Conservation (phyloP, 2,888 invertebrate genomes). For the Hemicrepidius hirtus region DNA sequence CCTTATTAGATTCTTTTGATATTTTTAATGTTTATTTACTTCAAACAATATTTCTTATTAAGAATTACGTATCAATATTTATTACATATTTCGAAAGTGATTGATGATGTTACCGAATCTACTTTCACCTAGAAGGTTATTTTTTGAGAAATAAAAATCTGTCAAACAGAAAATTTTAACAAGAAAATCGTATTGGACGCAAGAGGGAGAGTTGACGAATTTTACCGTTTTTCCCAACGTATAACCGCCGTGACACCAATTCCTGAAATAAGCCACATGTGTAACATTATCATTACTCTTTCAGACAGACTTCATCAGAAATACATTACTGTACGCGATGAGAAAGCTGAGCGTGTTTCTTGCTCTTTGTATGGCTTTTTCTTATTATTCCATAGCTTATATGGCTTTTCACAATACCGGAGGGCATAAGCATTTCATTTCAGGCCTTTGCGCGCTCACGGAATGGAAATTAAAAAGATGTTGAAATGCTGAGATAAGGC, state of each 20-base stretch:
- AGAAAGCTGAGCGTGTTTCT: slow-evolving; percentile 52
- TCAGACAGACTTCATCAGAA: slow-evolving; percentile 58
- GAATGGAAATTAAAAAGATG: slow-evolving; percentile 40
- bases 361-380: slow-evolving; percentile 39
- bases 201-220: slow-evolving; percentile 23
- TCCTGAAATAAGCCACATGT: slow-evolving; percentile 59
- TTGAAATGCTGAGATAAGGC: slow-evolving; percentile 24
- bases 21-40: no score
- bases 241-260: slow-evolving; percentile 54
- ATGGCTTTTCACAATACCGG: slow-evolving; percentile 29
- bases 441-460: slow-evolving; percentile 28
- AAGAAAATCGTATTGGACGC: slow-evolving; percentile 15
- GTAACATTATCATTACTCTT: slow-evolving; percentile 60
- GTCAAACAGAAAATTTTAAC: slow-evolving; percentile 22
- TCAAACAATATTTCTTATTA: no score
- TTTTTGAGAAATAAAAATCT: not conserved
- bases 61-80: no score
- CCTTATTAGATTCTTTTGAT: no score
- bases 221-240: slow-evolving; percentile 25
- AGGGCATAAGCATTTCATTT: slow-evolving; percentile 46
- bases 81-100: no score
- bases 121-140: no score
- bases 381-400: slow-evolving; percentile 43
- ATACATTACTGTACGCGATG: slow-evolving; percentile 57
- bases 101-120: no score